phyloP scores from a whole-genome alignment of 2,797 vertebrate genomes.

The Dermochelys coriacea region DNA sequence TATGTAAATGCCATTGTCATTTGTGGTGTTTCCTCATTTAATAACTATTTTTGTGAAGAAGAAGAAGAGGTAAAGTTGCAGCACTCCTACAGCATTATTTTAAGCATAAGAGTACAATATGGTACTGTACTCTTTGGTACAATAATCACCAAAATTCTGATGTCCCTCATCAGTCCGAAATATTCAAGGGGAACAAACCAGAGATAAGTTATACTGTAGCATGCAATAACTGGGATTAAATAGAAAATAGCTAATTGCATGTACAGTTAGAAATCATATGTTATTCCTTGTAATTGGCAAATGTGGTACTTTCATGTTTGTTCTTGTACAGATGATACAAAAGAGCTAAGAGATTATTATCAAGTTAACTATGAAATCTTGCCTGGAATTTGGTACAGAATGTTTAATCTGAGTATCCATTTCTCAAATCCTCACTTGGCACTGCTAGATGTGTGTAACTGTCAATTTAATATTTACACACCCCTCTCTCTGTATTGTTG shows the following conservation, averaged over 20 bases:
- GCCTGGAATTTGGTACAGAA: background rate
- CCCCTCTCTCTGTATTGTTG: background rate
- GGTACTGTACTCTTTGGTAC: slow-evolving; percentile 27
- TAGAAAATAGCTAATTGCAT: slow-evolving; percentile 6
- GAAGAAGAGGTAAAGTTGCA: slow-evolving; percentile 17
- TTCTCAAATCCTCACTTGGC: background rate
- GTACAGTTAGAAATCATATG: background rate
- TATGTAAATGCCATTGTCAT: slow-evolving; percentile 16
- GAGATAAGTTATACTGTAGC: slow-evolving; percentile 30
- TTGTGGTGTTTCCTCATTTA: background rate
- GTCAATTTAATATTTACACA: background rate
- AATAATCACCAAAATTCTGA: slow-evolving; percentile 24
- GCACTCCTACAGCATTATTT: slow-evolving; percentile 5
- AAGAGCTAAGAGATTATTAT: background rate
- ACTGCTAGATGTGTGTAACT: accelerated
- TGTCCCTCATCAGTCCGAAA: slow-evolving; percentile 27
- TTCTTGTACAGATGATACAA: slow-evolving; percentile 23
- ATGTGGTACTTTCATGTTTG: background rate
- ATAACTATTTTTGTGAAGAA: background rate
- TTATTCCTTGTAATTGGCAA: slow-evolving; percentile 15
- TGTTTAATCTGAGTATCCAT: background rate
- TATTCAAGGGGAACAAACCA: background rate
- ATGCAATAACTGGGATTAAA: background rate
- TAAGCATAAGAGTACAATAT: background rate
- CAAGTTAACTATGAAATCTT: slow-evolving; percentile 21